A percentile compares a stretch with the other conserved stretches of the same genome.
Evolutionary conservation across 2,888 invertebrate genomes (phyloP).

Genomic region (Tipula confusa): DNA sequence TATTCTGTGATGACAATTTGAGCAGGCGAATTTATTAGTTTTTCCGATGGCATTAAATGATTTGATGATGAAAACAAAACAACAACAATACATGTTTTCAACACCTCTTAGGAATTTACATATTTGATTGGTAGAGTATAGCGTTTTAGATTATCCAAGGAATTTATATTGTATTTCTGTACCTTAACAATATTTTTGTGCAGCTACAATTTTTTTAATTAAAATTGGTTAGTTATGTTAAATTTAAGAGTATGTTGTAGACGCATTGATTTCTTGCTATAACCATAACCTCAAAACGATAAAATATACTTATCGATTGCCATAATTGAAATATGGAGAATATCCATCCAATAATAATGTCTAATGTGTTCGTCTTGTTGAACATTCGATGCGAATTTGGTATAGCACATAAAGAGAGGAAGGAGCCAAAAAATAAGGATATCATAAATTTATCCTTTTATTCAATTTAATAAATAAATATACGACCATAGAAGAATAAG

Average conservation of each 20-base stretch:
- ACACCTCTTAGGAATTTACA: background rate
- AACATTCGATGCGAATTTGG: background rate
- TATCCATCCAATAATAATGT: background rate
- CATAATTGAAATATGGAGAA: background rate
- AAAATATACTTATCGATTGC: background rate
- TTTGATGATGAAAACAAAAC: background rate
- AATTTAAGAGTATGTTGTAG: background rate
- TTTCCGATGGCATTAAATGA: background rate
- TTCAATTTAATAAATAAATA: background rate
- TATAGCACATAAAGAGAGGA: too few species aligned
- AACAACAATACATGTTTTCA: background rate
- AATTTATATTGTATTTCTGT: background rate
- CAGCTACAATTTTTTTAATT: background rate
- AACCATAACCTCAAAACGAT: background rate
- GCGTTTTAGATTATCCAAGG: background rate
- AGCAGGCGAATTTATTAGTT: background rate
- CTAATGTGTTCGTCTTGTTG: background rate
- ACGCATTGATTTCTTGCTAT: background rate
- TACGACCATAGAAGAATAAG: background rate
- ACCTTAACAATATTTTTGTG: too few species aligned
- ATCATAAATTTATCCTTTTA: background rate
- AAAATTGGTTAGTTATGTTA: background rate
- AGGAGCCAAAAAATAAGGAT: background rate
- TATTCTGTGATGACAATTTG: background rate
- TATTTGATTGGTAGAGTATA: background rate